Conservation (phyloP, 2,797 vertebrate species). For the Sylvia borin region DNA sequence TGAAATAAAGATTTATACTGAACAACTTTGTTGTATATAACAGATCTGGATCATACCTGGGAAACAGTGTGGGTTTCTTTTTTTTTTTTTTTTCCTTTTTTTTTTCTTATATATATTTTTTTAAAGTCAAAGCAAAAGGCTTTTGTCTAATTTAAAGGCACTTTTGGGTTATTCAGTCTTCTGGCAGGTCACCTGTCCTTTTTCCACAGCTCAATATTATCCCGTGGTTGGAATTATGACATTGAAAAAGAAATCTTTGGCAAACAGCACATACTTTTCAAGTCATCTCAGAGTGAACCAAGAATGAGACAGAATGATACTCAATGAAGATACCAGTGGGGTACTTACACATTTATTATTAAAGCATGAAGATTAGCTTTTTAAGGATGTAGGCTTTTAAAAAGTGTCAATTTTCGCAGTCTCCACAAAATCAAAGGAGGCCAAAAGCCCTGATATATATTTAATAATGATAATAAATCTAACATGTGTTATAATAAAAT, state of each 20-base stretch:
- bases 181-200: constrained; percentile 5
- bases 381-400: neutral
- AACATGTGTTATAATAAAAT: neutral
- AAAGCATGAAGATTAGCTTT: neutral
- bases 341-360: neutral
- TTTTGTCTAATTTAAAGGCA: constrained; percentile 55
- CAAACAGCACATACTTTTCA: neutral
- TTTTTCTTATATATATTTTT: neutral
- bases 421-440: neutral
- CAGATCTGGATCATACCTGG: constrained; percentile 40
- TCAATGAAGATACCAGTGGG: neutral
- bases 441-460: neutral
- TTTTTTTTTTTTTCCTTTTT: neutral
- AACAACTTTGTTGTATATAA: constrained; percentile 19
- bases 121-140: neutral
- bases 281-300: neutral
- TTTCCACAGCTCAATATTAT: constrained; percentile 7
- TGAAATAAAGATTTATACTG: constrained; percentile 75
- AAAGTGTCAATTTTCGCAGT: neutral
- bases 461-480: neutral
- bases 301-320: neutral
- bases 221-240: neutral
- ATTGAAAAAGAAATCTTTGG: constrained; percentile 1
- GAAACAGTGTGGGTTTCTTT: neutral
- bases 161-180: constrained; percentile 11